Evolutionary conservation across 2,113 vertebrate species (phyloP).

Genomic region (Lichenostomus cassidix): DNA sequence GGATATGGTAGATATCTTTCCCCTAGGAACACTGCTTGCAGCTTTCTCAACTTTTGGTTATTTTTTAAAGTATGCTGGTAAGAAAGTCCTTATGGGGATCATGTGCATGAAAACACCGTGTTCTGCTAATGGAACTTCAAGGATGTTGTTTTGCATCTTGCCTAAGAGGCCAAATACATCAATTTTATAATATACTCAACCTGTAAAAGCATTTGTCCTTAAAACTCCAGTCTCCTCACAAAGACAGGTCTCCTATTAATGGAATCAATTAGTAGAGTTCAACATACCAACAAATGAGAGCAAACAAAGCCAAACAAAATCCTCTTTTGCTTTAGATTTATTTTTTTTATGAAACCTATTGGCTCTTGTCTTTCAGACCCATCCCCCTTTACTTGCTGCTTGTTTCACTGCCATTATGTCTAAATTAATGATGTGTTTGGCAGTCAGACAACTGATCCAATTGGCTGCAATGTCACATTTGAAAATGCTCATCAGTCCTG

Average conservation of each 20-base stretch:
- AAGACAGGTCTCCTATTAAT: neutral
- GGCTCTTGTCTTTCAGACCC: neutral
- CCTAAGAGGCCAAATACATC: slow-evolving; percentile 52
- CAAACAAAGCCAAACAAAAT: slow-evolving; percentile 21
- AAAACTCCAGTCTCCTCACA: slow-evolving; percentile 33
- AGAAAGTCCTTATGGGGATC: slow-evolving; percentile 5
- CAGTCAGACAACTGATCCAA: slow-evolving; percentile 34
- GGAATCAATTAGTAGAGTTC: slow-evolving; percentile 56
- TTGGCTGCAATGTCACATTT: slow-evolving; percentile 30
- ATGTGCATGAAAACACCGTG: neutral
- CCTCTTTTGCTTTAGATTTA: neutral
- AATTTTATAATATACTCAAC: slow-evolving; percentile 35
- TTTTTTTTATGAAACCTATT: slow-evolving; percentile 20
- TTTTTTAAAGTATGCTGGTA: neutral
- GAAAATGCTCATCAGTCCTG: slow-evolving; percentile 36
- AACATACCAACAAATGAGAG: slow-evolving; percentile 19
- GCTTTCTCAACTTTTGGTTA: neutral
- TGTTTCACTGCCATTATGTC: slow-evolving; percentile 40
- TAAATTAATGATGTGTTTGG: slow-evolving; percentile 53
- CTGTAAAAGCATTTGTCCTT: slow-evolving; percentile 58
- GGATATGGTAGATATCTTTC: neutral
- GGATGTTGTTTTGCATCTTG: slow-evolving; percentile 57
- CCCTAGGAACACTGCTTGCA: neutral
- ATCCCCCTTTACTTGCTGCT: neutral
- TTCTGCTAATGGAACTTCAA: slow-evolving; percentile 64